Conservation (phyloP, 2,888 invertebrate species). For the Baronia brevicornis region DNA sequence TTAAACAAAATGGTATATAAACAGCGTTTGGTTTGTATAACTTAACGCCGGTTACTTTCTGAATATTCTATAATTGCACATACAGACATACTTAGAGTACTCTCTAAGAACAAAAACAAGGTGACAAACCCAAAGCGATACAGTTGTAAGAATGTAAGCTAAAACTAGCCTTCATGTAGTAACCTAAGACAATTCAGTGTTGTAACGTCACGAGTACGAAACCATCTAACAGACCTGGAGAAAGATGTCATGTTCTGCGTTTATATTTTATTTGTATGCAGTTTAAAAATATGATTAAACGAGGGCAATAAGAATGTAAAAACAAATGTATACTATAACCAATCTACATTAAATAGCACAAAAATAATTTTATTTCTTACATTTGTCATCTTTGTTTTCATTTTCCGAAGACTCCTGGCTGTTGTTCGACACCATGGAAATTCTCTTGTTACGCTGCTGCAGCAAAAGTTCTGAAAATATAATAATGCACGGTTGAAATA, state of each 20-base stretch:
- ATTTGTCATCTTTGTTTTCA: conserved; percentile 62
- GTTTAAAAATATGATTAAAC: no score
- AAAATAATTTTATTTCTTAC: conserved; percentile 33
- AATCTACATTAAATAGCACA: no score
- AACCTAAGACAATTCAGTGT: conserved; percentile 69
- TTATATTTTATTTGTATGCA: conserved; percentile 14
- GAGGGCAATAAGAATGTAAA: conserved; percentile 1
- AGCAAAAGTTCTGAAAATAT: conserved; percentile 55
- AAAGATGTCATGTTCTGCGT: conserved; percentile 34
- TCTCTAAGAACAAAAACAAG: conserved; percentile 25
- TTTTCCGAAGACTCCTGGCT: conserved; percentile 55
- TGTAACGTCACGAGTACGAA: conserved; percentile 65
- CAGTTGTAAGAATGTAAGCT: conserved; percentile 29
- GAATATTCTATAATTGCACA: no score
- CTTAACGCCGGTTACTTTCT: no score
- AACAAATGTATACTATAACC: no score
- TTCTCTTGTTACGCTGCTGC: conserved; percentile 60
- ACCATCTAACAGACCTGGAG: conserved; percentile 67
- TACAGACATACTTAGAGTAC: no score
- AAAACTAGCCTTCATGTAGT: conserved; percentile 55
- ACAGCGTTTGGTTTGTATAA: no score
- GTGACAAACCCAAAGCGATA: conserved; percentile 27
- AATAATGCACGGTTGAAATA: no score
- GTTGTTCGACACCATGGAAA: conserved; percentile 61
- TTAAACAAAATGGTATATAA: no score